phyloP scores from a whole-genome alignment of 2,113 vertebrate species.

The Hydropotes inermis region DNA sequence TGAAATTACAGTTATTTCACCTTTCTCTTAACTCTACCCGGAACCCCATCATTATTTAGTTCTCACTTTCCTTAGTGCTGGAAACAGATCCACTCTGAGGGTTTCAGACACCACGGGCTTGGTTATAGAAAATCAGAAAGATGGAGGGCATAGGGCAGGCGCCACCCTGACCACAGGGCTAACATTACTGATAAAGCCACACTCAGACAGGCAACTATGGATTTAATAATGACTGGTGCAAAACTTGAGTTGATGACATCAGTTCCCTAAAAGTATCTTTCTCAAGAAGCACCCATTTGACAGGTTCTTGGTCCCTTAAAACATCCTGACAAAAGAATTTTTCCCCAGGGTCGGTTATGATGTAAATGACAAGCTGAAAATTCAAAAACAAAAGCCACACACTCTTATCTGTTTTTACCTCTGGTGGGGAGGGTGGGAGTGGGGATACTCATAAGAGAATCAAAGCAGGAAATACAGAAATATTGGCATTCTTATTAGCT shows the following conservation, averaged over 20 bases:
- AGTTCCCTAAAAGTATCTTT: not conserved
- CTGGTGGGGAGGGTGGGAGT: not conserved
- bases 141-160: not conserved
- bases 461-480: not conserved
- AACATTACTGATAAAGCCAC: not conserved
- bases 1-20: slow-evolving; percentile 51
- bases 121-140: not conserved
- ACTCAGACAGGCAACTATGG: not conserved
- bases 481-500: not conserved
- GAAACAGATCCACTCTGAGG: not conserved
- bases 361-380: not conserved
- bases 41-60: not conserved
- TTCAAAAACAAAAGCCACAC: not conserved
- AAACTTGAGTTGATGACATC: not conserved
- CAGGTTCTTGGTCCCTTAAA: not conserved
- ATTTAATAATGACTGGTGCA: not conserved
- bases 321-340: not conserved
- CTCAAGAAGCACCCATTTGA: not conserved
- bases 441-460: not conserved
- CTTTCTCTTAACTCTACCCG: not conserved
- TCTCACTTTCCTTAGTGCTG: slow-evolving; percentile 35
- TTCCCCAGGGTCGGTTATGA: not conserved
- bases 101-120: not conserved
- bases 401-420: not conserved
- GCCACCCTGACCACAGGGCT: not conserved